Conservation (phyloP, 2,113 vertebrate species). For the Nyctibius bracteatus region DNA sequence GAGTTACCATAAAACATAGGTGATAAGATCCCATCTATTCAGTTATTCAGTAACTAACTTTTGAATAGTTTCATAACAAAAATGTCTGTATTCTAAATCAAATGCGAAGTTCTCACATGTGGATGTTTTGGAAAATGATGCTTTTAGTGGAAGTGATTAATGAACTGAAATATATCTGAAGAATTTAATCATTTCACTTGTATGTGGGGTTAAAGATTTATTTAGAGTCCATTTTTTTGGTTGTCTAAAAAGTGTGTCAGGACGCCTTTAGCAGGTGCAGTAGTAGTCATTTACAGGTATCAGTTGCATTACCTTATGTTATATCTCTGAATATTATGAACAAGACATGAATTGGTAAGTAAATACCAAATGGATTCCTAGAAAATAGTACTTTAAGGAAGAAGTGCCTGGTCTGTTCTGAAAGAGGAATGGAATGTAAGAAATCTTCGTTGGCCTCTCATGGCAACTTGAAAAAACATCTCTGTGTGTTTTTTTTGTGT, state of each 20-base stretch:
- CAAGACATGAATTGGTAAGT: background rate
- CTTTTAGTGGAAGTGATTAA: background rate
- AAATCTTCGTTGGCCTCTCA: background rate
- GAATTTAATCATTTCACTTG: background rate
- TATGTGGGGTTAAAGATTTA: background rate
- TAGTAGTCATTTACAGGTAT: background rate
- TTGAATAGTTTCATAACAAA: background rate
- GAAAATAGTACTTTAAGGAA: background rate
- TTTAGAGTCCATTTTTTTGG: background rate
- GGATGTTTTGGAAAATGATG: background rate
- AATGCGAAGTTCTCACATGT: background rate
- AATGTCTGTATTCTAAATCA: background rate
- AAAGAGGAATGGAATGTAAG: background rate
- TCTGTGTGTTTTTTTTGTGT: background rate
- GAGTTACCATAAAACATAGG: background rate
- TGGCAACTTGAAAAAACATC: background rate
- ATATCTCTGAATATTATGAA: background rate
- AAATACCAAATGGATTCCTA: background rate
- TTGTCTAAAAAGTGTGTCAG: background rate
- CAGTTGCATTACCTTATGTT: background rate
- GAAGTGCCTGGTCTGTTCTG: background rate
- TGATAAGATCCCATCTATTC: background rate
- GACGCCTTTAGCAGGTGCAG: background rate
- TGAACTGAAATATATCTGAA: background rate
- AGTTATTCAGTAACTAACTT: background rate